phyloP scores from a whole-genome alignment of 35 echinoderm and acorn worm genomes.

The Antedon bifida region DNA sequence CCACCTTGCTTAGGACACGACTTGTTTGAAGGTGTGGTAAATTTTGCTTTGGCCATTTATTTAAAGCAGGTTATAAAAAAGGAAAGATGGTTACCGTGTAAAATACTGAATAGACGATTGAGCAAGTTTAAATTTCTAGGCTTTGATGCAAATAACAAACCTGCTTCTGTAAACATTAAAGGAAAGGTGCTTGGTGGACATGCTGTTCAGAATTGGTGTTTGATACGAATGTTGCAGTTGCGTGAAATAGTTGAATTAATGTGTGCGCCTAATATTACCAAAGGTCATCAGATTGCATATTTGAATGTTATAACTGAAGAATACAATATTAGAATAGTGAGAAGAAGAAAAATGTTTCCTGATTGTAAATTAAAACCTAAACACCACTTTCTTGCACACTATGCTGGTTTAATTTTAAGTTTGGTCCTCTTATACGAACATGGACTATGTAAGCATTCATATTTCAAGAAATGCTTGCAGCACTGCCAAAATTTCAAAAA shows the following conservation, averaged over 20 bases:
- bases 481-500: constrained; percentile 39
- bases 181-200: constrained; percentile 37
- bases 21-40: constrained; percentile 54
- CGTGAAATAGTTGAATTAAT: constrained; percentile 21
- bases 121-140: constrained; percentile 18
- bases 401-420: constrained; percentile 28
- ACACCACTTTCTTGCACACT: constrained; percentile 47
- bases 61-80: constrained; percentile 9
- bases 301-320: constrained; percentile 24
- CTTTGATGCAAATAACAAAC: constrained; percentile 29
- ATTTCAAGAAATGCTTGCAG: not conserved
- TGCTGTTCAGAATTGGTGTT: constrained; percentile 53
- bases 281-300: constrained; percentile 11
- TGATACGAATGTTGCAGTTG: constrained; percentile 26
- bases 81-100: constrained; percentile 5
- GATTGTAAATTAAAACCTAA: constrained; percentile 27
- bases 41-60: constrained; percentile 25
- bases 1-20: constrained; percentile 63
- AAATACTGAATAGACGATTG: not conserved
- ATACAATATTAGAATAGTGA: constrained; percentile 25
- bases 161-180: constrained; percentile 22
- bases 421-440: constrained; percentile 36
- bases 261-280: constrained; percentile 27
- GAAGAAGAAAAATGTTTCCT: constrained; percentile 16
- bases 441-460: constrained; percentile 30